Conservation (phyloP, 2,888 invertebrate genomes). For the Diarsia brunnea region DNA sequence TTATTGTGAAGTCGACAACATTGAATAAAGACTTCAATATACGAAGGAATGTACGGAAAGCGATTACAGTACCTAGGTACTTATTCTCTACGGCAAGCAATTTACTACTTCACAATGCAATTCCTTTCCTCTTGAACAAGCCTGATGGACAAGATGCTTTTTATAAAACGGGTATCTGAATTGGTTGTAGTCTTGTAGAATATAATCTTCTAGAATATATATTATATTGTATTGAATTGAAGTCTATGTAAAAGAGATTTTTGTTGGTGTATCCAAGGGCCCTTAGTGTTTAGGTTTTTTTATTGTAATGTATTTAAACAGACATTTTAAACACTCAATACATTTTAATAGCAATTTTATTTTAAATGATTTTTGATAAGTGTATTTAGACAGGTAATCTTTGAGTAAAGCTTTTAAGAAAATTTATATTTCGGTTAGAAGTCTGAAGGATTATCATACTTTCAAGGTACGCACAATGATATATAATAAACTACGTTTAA, state of each 20-base stretch:
- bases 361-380: background rate
- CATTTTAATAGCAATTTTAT: background rate
- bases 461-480: background rate
- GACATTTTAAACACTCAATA: background rate
- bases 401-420: background rate
- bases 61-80: constrained; percentile 51
- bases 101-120: constrained; percentile 68
- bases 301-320: background rate
- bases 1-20: constrained; percentile 17
- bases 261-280: background rate
- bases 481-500: background rate
- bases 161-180: constrained; percentile 28
- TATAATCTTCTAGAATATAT: constrained; percentile 1
- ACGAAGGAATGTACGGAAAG: constrained; percentile 39
- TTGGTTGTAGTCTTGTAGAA: constrained; percentile 3
- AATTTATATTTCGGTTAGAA: background rate
- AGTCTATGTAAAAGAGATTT: background rate
- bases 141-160: constrained; percentile 55
- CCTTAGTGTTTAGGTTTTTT: background rate
- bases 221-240: background rate
- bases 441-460: background rate
- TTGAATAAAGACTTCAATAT: constrained; percentile 40
- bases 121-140: constrained; percentile 59
- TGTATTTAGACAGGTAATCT: background rate
- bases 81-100: constrained; percentile 60